These are phyloP conservation scores for Aradophagus sp. DNA, from an alignment of 1,140 invertebrate genomes.

Conservation along the genomic window DNA sequence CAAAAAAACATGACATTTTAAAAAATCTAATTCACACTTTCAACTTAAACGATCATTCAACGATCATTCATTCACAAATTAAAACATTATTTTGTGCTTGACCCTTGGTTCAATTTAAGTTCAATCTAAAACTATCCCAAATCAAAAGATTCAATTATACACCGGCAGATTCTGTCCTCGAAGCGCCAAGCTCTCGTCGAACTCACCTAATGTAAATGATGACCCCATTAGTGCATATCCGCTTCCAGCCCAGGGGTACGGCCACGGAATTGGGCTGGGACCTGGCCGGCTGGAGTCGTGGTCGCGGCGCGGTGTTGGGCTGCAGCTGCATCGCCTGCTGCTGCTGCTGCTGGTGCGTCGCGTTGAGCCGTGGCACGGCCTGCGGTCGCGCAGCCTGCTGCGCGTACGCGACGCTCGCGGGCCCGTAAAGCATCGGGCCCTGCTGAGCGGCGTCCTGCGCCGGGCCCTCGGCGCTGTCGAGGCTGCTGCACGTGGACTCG, in stretches of 20 bases:
- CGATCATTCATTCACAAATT: too few relatives aligned
- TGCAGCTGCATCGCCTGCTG: slow-evolving; percentile 68
- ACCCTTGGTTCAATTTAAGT: too few relatives aligned
- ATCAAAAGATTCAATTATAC: too few relatives aligned
- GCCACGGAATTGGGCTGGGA: slow-evolving; percentile 60
- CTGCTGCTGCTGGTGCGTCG: slow-evolving; percentile 62
- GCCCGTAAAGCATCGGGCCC: slow-evolving; percentile 36
- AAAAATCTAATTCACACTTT: too few relatives aligned
- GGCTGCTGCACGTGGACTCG: slow-evolving; percentile 72
- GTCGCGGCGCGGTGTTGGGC: slow-evolving; percentile 14
- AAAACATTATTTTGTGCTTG: too few relatives aligned
- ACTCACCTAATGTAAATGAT: slow-evolving; percentile 78
- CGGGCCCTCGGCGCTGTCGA: slow-evolving; percentile 71
- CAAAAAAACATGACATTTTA: too few relatives aligned
- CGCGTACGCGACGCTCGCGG: slow-evolving; percentile 59
- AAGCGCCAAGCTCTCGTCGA: neutral
- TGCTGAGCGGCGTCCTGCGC: slow-evolving; percentile 53
- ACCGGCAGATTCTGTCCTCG: too few relatives aligned
- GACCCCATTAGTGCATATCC: slow-evolving; percentile 75
- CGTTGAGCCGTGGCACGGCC: slow-evolving; percentile 27
- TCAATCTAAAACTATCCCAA: too few relatives aligned
- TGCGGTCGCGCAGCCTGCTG: slow-evolving; percentile 68
- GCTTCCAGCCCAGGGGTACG: slow-evolving; percentile 77
- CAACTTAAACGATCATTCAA: too few relatives aligned
- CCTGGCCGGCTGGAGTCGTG: slow-evolving; percentile 51